phyloP scores from a whole-genome alignment of 2,113 vertebrate genomes.

The Dissostichus mawsoni region DNA sequence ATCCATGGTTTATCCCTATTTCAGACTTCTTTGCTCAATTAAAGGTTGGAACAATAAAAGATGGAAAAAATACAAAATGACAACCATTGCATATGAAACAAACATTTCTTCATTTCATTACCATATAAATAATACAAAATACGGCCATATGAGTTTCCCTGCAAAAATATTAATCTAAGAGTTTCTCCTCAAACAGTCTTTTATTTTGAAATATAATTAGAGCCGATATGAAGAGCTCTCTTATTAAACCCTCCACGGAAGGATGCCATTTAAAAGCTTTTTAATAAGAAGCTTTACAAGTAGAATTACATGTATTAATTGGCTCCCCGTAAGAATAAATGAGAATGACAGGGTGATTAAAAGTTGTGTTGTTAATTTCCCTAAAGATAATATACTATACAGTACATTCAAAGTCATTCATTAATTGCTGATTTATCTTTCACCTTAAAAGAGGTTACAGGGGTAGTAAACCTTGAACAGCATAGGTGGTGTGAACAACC shows the following conservation, averaged over 20 bases:
- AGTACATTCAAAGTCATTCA: constrained; percentile 51
- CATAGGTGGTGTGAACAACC: neutral
- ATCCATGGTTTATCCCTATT: no score
- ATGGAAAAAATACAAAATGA: neutral
- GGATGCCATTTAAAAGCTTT: constrained; percentile 48
- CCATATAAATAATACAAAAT: neutral
- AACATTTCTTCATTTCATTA: neutral
- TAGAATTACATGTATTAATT: constrained; percentile 79
- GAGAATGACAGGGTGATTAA: constrained; percentile 72
- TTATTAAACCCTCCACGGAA: constrained; percentile 35
- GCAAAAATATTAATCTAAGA: neutral
- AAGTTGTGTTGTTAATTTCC: constrained; percentile 64
- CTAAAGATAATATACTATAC: constrained; percentile 55
- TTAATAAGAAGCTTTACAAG: constrained; percentile 74
- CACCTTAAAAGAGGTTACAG: constrained; percentile 34
- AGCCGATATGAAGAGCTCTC: constrained; percentile 51
- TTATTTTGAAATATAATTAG: constrained; percentile 46
- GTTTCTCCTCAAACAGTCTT: neutral
- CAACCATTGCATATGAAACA: neutral
- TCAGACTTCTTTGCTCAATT: neutral
- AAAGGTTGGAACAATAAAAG: neutral
- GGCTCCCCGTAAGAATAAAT: constrained; percentile 68
- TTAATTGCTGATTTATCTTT: constrained; percentile 31
- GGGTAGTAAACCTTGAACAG: constrained; percentile 20
- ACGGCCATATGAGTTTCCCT: neutral